Conservation (phyloP, 1,140 invertebrate species). For the Contarinia nasturtii region DNA sequence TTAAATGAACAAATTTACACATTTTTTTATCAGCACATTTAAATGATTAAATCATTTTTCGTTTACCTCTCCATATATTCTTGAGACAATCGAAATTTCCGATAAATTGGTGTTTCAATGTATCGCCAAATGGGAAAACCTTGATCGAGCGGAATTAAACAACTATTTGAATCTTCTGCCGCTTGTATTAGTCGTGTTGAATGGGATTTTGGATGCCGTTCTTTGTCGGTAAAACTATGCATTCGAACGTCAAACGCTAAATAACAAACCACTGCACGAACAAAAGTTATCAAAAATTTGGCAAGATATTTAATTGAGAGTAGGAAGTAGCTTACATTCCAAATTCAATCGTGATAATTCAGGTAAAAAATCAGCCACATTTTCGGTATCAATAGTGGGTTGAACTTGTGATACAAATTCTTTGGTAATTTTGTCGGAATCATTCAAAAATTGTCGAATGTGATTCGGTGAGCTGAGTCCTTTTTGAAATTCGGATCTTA, state of each 20-base stretch:
- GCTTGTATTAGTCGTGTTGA: constrained; percentile 49
- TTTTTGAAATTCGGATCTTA: constrained; percentile 62
- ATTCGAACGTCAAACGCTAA: constrained; percentile 46
- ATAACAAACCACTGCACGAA: constrained; percentile 42
- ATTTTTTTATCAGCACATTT: background rate
- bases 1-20: constrained; percentile 14
- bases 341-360: constrained; percentile 54
- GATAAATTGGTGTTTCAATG: constrained; percentile 53
- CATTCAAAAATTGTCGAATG: constrained; percentile 40
- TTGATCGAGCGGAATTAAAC: constrained; percentile 55
- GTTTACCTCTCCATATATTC: constrained; percentile 59
- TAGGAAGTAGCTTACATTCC: constrained; percentile 66
- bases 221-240: constrained; percentile 36
- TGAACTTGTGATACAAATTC: constrained; percentile 38
- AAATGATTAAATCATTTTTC: constrained; percentile 17
- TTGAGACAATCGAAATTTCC: constrained; percentile 44
- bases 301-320: too few relatives aligned
- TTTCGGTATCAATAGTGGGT: background rate
- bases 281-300: constrained; percentile 1
- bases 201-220: constrained; percentile 34
- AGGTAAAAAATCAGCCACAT: constrained; percentile 40
- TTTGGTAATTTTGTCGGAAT: constrained; percentile 37
- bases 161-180: constrained; percentile 47
- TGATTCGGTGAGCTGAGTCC: constrained; percentile 49
- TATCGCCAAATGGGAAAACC: constrained; percentile 49